These are phyloP conservation scores for Mechanitis mazaeus DNA, from an alignment of 2,888 invertebrate species.

Conservation along the genomic window DNA sequence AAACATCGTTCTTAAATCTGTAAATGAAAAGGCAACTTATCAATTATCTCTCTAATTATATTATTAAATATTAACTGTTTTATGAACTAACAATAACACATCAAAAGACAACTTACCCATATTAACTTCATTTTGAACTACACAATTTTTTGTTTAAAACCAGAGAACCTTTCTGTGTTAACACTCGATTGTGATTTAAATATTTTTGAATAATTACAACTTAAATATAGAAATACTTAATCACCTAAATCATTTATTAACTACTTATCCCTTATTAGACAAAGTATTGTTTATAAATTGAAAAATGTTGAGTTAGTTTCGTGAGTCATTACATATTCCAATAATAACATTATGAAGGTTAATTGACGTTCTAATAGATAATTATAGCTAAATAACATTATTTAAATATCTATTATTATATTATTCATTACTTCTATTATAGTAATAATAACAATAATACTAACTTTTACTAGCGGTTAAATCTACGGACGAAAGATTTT, in stretches of 20 bases:
- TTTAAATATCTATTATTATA: too few species aligned
- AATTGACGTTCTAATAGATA: too few species aligned
- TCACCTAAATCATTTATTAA: background rate
- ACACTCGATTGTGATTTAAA: conserved; percentile 6
- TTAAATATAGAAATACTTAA: conserved; percentile 16
- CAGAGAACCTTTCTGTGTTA: conserved; percentile 5
- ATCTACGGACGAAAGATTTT: too few species aligned
- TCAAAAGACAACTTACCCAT: conserved; percentile 12
- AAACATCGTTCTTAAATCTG: background rate
- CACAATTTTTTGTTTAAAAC: background rate
- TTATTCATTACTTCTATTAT: too few species aligned
- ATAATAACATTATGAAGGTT: too few species aligned
- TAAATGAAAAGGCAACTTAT: background rate
- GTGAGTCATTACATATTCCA: too few species aligned
- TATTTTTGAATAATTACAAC: conserved; percentile 4
- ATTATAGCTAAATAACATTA: too few species aligned
- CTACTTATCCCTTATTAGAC: background rate
- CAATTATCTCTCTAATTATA: too few species aligned
- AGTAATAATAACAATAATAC: too few species aligned
- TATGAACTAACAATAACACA: background rate
- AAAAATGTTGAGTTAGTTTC: too few species aligned
- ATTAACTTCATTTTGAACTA: conserved; percentile 12
- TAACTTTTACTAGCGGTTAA: too few species aligned
- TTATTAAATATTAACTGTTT: too few species aligned
- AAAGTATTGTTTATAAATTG: background rate